These are phyloP conservation scores for Muntiacus reevesi DNA, from an alignment of 2,113 vertebrate species.

Conservation along the genomic window DNA sequence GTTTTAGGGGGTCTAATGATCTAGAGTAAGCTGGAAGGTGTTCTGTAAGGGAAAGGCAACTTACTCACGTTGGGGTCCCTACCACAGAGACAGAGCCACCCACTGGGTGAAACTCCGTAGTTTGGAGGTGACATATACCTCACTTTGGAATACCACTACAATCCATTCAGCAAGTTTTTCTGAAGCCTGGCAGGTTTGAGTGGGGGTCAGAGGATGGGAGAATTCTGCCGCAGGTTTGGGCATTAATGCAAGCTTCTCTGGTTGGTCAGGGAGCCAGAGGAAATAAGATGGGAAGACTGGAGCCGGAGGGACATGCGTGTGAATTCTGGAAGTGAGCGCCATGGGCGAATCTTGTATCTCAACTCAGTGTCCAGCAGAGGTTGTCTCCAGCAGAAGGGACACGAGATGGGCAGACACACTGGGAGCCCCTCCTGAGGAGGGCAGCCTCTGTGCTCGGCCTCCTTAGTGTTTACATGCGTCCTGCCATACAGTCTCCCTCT, in stretches of 20 bases:
- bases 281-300: neutral
- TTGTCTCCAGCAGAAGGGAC: neutral
- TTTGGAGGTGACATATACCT: neutral
- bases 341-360: neutral
- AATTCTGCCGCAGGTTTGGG: neutral
- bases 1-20: neutral
- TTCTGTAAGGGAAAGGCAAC: neutral
- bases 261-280: neutral
- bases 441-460: neutral
- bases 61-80: no score
- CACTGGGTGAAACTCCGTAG: rapidly evolving
- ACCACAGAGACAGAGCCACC: neutral
- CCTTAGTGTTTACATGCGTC: neutral
- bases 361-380: neutral
- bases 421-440: neutral
- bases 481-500: rapidly evolving
- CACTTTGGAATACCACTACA: neutral
- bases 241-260: neutral
- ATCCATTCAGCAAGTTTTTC: neutral
- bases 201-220: neutral
- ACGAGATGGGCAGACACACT: rapidly evolving
- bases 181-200: neutral
- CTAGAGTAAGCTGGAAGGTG: neutral
- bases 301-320: neutral
- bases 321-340: neutral